These are phyloP conservation scores for Rhizomys pruinosus DNA, from an alignment of 2,113 vertebrate species.

Conservation along the genomic window DNA sequence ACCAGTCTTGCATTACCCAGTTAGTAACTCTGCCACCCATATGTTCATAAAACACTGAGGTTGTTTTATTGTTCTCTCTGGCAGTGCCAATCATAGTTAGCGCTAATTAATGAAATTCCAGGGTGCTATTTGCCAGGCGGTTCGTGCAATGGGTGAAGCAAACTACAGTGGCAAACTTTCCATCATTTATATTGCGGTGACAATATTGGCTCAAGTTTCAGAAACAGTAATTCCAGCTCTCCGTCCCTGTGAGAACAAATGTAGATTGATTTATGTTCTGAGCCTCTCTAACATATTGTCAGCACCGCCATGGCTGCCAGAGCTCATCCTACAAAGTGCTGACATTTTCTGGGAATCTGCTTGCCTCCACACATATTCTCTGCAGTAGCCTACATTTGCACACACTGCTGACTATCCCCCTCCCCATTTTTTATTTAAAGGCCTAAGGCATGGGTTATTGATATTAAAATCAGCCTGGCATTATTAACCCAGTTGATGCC, in stretches of 20 bases:
- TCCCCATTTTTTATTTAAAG: conserved; percentile 58
- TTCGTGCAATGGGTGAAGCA: conserved; percentile 65
- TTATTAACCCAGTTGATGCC: conserved; percentile 57
- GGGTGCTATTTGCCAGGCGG: conserved; percentile 61
- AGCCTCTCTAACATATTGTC: conserved; percentile 79
- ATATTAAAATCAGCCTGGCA: conserved; percentile 56
- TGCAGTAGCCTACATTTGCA: conserved; percentile 61
- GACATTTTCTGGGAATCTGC: conserved; percentile 81
- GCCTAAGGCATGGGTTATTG: conserved; percentile 45
- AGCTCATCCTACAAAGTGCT: conserved; percentile 74
- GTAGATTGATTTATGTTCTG: conserved; percentile 77
- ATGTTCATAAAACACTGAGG: conserved; percentile 69
- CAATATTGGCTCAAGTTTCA: conserved; percentile 73
- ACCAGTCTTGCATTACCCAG: conserved; percentile 40
- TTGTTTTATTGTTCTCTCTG: conserved; percentile 72
- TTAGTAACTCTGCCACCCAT: conserved; percentile 62
- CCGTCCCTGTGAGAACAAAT: conserved; percentile 67
- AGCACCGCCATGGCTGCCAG: conserved; percentile 68
- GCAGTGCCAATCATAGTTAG: conserved; percentile 78
- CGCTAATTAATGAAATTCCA: conserved; percentile 80
- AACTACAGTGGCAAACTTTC: conserved; percentile 63
- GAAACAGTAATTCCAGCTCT: conserved; percentile 76
- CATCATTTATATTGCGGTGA: conserved; percentile 71
- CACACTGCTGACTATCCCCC: conserved; percentile 51
- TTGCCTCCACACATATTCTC: conserved; percentile 67